A percentile compares a stretch with the other conserved stretches of the same genome.
phyloP scores from a whole-genome alignment of 1,140 invertebrate species.

The Sycobia sp. region DNA sequence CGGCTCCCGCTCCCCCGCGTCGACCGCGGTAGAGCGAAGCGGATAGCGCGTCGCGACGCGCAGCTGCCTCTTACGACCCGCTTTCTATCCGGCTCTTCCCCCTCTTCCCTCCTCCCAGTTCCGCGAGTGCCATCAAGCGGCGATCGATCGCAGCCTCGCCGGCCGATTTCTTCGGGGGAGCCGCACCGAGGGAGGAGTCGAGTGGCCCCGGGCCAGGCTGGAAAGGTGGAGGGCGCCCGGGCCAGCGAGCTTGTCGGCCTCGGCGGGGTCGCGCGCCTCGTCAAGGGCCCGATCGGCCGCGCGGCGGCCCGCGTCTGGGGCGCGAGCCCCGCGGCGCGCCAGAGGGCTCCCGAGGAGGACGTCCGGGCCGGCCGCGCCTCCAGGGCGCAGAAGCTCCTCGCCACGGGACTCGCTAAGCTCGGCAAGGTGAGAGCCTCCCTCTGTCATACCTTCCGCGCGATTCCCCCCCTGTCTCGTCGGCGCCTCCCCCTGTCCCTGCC shows the following conservation, averaged over 20 bases:
- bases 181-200: no score
- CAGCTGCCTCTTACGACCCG: background rate
- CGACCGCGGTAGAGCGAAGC: background rate
- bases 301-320: slow-evolving; percentile 54
- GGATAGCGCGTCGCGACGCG: no score
- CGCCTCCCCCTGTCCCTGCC: no score
- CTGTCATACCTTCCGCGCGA: background rate
- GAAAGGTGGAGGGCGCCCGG: slow-evolving; percentile 24
- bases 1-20: no score
- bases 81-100: background rate
- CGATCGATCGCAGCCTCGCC: background rate
- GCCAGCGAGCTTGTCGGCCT: slow-evolving; percentile 20
- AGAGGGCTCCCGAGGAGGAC: slow-evolving; percentile 26
- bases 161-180: background rate
- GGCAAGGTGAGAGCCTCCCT: slow-evolving; percentile 49
- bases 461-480: no score
- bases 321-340: background rate
- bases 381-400: slow-evolving; percentile 41
- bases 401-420: slow-evolving; percentile 53
- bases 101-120: no score
- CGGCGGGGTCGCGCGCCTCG: slow-evolving; percentile 44
- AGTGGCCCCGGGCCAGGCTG: background rate
- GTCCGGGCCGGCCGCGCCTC: slow-evolving; percentile 28
- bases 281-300: slow-evolving; percentile 49
- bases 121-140: no score